Percentiles rank a stretch among this genome's conserved stretches.
Conservation (phyloP, 1,140 invertebrate genomes). For the Conus betulinus region DNA sequence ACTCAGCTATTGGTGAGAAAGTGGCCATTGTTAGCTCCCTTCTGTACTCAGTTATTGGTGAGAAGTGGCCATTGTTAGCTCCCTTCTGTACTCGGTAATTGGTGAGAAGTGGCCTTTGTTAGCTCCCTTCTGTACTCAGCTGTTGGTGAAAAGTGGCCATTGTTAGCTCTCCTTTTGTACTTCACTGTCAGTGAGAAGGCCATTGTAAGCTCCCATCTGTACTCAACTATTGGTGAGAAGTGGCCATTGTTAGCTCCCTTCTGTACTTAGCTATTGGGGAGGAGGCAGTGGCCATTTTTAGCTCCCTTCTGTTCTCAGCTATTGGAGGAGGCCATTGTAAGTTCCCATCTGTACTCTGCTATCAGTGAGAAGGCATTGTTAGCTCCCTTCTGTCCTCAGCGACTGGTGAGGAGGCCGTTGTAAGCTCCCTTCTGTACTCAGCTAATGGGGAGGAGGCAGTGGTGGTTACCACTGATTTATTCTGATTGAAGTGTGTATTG, state of each 20-base stretch:
- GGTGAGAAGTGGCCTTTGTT: constrained; percentile 69
- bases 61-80: constrained; percentile 82
- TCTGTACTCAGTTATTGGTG: constrained; percentile 67
- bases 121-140: constrained; percentile 61
- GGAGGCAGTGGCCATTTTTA: constrained; percentile 82
- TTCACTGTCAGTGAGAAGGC: constrained; percentile 73
- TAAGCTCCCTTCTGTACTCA: constrained; percentile 72
- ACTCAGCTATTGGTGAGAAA: constrained; percentile 62
- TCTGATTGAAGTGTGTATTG: too few relatives aligned
- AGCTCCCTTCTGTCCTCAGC: constrained; percentile 60
- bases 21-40: constrained; percentile 67
- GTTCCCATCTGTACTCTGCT: constrained; percentile 60
- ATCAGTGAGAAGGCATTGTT: constrained; percentile 54
- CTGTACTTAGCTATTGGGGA: constrained; percentile 62
- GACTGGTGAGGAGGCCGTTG: constrained; percentile 79
- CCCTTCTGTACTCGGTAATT: constrained; percentile 64
- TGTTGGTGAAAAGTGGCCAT: constrained; percentile 54
- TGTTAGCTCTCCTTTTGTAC: constrained; percentile 72
- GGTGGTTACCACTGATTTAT: constrained; percentile 53
- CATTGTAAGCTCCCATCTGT: constrained; percentile 78
- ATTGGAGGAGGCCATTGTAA: constrained; percentile 38
- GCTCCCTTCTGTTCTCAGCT: constrained; percentile 61
- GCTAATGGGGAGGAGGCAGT: constrained; percentile 79
- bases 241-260: constrained; percentile 68
- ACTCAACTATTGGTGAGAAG: constrained; percentile 62